These are phyloP conservation scores for Macroglossus sobrinus DNA, from an alignment of 2,113 vertebrate genomes.

Conservation along the genomic window DNA sequence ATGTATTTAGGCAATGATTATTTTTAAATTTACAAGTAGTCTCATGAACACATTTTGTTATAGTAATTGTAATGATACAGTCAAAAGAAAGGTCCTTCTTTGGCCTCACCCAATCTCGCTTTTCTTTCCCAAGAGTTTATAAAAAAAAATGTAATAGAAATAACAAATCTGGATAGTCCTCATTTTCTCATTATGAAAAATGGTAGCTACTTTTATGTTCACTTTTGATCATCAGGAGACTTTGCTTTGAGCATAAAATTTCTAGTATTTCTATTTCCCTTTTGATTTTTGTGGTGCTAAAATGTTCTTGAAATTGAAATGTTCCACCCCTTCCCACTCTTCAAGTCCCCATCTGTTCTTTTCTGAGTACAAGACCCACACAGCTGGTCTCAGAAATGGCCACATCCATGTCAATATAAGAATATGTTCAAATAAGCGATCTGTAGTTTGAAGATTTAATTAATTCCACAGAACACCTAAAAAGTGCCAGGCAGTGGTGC, in stretches of 20 bases:
- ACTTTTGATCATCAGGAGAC: constrained; percentile 14
- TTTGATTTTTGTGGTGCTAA: constrained; percentile 63
- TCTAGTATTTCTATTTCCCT: constrained; percentile 60
- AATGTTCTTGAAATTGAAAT: constrained; percentile 70
- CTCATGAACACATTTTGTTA: neutral
- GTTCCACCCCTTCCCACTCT: constrained; percentile 58
- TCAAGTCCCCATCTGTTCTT: constrained; percentile 61
- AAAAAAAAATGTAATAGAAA: neutral
- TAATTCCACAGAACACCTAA: constrained; percentile 47
- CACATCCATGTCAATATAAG: constrained; percentile 48
- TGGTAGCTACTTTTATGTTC: neutral
- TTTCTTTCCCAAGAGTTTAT: constrained; percentile 24
- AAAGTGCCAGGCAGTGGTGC: constrained; percentile 48
- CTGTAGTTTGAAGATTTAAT: constrained; percentile 35
- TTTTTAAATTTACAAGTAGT: neutral
- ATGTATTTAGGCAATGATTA: neutral
- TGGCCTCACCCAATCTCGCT: neutral
- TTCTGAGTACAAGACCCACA: constrained; percentile 51
- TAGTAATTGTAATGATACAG: neutral
- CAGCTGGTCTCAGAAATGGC: constrained; percentile 65
- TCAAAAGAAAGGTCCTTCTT: neutral
- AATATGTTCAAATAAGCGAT: constrained; percentile 50
- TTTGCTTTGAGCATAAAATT: constrained; percentile 41
- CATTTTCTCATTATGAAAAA: constrained; percentile 28
- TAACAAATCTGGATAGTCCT: neutral